Conservation (phyloP, 2,113 vertebrate genomes). For the Nesoenas mayeri region DNA sequence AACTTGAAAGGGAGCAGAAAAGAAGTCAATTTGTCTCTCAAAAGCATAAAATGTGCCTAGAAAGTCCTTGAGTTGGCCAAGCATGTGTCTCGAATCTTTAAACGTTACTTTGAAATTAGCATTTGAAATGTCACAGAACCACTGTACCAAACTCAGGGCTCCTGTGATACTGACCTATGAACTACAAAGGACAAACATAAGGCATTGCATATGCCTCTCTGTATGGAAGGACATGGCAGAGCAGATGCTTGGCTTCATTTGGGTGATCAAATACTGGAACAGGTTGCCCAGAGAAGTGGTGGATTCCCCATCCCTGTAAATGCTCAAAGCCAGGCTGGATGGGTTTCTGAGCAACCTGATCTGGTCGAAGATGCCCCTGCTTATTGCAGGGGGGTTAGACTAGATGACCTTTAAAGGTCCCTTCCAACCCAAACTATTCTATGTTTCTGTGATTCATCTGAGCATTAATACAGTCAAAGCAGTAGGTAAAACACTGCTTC, state of each 20-base stretch:
- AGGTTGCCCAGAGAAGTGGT: no score
- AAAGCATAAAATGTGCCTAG: neutral
- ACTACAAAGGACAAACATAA: neutral
- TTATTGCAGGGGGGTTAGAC: no score
- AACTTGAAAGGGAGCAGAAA: neutral
- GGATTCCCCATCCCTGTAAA: no score
- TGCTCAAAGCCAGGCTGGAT: no score
- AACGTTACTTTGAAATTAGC: neutral
- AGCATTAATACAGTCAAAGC: neutral
- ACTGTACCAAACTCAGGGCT: neutral
- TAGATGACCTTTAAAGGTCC: no score
- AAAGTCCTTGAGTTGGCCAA: neutral
- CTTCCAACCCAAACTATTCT: no score
- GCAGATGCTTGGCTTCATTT: neutral
- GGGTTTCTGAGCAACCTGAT: no score
- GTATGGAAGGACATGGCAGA: neutral
- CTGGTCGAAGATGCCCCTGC: no score
- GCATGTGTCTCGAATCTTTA: neutral
- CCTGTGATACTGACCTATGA: neutral
- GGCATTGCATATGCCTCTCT: neutral
- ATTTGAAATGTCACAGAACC: neutral
- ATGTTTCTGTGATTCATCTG: neutral
- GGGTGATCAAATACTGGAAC: no score
- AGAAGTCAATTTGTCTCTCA: neutral
- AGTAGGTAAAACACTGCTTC: neutral